Evolutionary conservation across 2,888 invertebrate genomes (phyloP), one percentile per base, ranked within the genome.

Genomic region (Phalangium opilio): DNA sequence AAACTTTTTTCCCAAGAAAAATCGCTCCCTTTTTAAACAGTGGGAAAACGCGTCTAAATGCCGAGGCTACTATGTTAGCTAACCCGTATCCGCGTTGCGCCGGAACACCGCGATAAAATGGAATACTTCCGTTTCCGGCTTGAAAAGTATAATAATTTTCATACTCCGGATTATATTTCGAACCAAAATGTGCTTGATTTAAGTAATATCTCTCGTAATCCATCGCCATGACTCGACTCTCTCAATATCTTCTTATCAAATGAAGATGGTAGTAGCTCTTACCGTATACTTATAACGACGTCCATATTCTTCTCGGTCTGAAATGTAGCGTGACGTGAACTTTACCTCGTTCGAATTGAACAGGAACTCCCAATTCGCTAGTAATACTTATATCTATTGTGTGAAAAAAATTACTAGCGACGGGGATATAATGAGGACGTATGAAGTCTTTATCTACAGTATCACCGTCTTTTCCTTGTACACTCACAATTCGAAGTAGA

Each of bases 401-500:
- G 14, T 49, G 46, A 43, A 51, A 51, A 2, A 14, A 32, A 3
- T 46, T 20, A 20, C 39, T 36, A 1, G 10, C 8, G 2, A 49
- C 36, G 7, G 42, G 44, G 40, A 44, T 27, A 14, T 49, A 49
- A 21, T 46, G 44, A n/a, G 40, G 48, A 27, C 40, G 21, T 17
- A 48, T 20, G 41, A 39, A 38, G 36, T 45, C 21, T 1, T 3
- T n/a, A 17, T 20, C 48, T 1, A 48, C 36, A 2, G 27, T 35
- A 3, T 35, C 43, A 11, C 39, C 46, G 7, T 44, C 42, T 14
- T 40, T n/a, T 19, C 43, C 35, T 10, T 14, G 21, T 17, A 59
- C 43, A 18, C 51, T 51, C 1, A 59, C 57, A 14, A 61, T 55
- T n/a, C 60, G 47, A 11, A 61, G 18, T 12, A 62, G 50, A 2